phyloP scores from a whole-genome alignment of 2,797 vertebrate genomes.

The Melanotaenia trifasciata region DNA sequence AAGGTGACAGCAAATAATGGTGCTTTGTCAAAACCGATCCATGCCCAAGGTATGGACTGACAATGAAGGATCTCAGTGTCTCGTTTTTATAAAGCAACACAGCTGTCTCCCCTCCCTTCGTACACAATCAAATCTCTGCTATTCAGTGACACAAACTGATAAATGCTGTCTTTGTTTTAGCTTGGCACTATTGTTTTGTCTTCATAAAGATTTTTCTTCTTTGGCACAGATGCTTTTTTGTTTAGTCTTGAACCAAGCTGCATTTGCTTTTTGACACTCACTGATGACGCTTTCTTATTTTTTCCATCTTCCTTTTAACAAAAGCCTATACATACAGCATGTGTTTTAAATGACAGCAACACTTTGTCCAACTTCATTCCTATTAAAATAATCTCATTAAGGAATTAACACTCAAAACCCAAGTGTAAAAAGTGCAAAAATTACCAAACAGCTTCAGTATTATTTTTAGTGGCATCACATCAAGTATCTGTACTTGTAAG shows the following conservation, averaged over 20 bases:
- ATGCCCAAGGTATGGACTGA: constrained; percentile 78
- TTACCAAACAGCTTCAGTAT: neutral
- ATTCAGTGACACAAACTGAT: constrained; percentile 75
- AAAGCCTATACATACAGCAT: neutral
- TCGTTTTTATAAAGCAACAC: constrained; percentile 77
- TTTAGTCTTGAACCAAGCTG: constrained; percentile 48
- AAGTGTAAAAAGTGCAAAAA: neutral
- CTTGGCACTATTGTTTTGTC: constrained; percentile 74
- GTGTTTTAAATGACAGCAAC: neutral
- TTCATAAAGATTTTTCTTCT: constrained; percentile 72
- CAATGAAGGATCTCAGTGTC: constrained; percentile 74
- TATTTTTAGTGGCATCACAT: neutral
- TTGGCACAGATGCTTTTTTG: constrained; percentile 66
- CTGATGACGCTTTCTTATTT: constrained; percentile 49
- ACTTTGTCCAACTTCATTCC: neutral
- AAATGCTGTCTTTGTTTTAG: constrained; percentile 80
- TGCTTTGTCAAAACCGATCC: constrained; percentile 75
- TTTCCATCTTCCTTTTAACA: neutral
- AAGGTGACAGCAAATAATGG: constrained; percentile 84
- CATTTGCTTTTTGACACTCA: constrained; percentile 51
- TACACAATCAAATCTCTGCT: constrained; percentile 77
- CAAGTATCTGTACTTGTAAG: constrained; percentile 6
- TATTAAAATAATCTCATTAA: constrained; percentile 13
- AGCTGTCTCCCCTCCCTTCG: constrained; percentile 73
- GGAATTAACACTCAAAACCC: neutral